These are phyloP conservation scores for Periophthalmodon schlosseri DNA, from an alignment of 2,113 vertebrate species.

Conservation along the genomic window DNA sequence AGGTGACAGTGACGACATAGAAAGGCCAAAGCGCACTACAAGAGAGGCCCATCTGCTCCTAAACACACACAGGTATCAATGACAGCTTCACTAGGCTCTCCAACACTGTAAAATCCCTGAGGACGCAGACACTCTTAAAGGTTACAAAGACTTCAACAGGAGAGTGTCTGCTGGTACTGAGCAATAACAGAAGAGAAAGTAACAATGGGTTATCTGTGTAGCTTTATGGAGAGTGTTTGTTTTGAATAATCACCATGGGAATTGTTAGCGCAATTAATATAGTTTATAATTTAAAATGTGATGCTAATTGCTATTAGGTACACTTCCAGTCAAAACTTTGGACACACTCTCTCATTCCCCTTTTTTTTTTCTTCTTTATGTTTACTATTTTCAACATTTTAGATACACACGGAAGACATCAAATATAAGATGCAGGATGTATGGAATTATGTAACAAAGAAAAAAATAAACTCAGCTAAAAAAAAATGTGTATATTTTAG, in stretches of 20 bases:
- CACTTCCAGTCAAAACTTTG: too few species aligned
- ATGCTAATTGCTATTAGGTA: not conserved
- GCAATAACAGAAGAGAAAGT: not conserved
- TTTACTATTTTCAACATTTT: too few species aligned
- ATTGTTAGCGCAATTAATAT: too few species aligned
- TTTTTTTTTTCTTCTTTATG: too few species aligned
- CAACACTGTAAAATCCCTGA: not conserved
- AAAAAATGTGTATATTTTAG: too few species aligned
- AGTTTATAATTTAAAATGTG: not conserved
- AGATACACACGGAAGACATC: too few species aligned
- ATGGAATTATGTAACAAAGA: too few species aligned
- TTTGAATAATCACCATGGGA: not conserved
- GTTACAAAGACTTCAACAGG: not conserved
- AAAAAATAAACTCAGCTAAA: too few species aligned
- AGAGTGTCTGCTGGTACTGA: not conserved
- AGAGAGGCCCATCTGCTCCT: constrained; percentile 13
- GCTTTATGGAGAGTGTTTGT: not conserved
- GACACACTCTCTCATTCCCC: too few species aligned
- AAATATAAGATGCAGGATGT: too few species aligned
- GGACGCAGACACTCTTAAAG: not conserved
- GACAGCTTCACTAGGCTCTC: not conserved
- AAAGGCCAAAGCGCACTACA: constrained; percentile 23
- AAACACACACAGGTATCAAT: constrained; percentile 4
- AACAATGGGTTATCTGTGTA: not conserved
- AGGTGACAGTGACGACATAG: constrained; percentile 19